These are phyloP conservation scores for Urocyon cinereoargenteus DNA, from an alignment of 2,797 vertebrate genomes.

Conservation along the genomic window DNA sequence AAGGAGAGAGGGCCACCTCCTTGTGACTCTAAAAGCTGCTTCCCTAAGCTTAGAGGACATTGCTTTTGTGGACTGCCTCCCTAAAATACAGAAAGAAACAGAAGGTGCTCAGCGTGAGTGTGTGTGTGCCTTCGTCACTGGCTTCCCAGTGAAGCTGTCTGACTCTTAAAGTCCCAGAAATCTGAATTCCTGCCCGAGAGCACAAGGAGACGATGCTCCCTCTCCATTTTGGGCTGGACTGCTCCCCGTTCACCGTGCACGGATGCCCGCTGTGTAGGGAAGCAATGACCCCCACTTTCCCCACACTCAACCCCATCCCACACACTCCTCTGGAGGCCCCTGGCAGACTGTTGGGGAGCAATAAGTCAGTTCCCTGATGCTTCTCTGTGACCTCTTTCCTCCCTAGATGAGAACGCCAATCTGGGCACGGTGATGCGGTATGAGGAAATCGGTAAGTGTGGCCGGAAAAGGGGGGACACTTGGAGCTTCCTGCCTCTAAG, in stretches of 20 bases:
- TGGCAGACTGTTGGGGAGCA: rapidly evolving
- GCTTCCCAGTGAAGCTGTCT: background rate
- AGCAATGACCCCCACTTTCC: rapidly evolving
- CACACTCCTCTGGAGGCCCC: background rate
- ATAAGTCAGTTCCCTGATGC: background rate
- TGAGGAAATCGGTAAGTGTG: conserved; percentile 97
- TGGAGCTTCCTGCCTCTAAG: background rate
- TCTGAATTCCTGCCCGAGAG: background rate
- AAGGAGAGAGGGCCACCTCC: background rate
- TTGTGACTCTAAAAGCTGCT: background rate
- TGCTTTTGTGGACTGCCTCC: background rate
- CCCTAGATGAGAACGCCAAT: conserved; percentile 97
- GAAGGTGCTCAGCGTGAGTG: background rate
- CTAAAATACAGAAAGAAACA: background rate
- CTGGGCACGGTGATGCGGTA: conserved; percentile 96
- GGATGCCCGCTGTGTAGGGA: background rate
- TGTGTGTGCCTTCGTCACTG: background rate
- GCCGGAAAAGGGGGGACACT: rapidly evolving
- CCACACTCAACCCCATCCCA: background rate
- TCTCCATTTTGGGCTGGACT: background rate
- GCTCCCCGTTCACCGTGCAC: background rate
- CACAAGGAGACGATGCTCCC: rapidly evolving
- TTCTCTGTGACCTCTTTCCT: conserved; percentile 23
- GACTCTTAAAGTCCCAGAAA: background rate
- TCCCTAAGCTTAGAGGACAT: background rate